Base-by-base conservation (phyloP, 2,888 invertebrate genomes). In the Parapristionchus giblindavisi region DNA sequence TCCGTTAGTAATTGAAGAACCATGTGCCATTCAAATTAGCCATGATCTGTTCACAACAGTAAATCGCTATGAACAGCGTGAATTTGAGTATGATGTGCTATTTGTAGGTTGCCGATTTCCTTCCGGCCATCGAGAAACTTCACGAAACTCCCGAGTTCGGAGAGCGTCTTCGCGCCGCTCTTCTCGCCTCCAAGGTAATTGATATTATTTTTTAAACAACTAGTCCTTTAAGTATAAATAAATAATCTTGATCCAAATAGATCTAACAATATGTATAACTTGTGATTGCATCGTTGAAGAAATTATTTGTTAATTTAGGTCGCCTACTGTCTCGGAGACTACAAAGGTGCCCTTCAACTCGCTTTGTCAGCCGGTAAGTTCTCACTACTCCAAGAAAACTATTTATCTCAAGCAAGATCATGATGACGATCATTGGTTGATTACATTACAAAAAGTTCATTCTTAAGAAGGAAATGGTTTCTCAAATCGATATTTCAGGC, bases 241-340 rank as follows among this genome's bases (percentile, higher is more conserved):
- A 32, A 21, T 8, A 24, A 8, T 54, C 54, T 29, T 27, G 27
- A 21, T 4, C 36, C n/a, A 1, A 3, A 34, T 60, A 36, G 21
- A 6, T 60, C 32, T 36, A 4, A 21, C 24, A 21, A 29, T 29
- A 29, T 56, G 24, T 24, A n/a, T 51, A 51, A n/a, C 5, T n/a
- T 6, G 32, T 24, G 4, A 14, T 58, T 14, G 27, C 24, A n/a
- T 27, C 29, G 3, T 32, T 58, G 34, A 2, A 3, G 8, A 61
- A 17, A 24, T 6, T 8, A 27, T 5, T 65, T 27, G 2, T 29
- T 75, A 32, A 0, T 75, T 48, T 34, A 78, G 78, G 90, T 91
- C 11, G 97, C 97, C 88, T 98, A 97, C 89, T 97, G 99, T 89
- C 91, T 99, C 80, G 97, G 97, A 43, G 94, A 96, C 0, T 98